Conservation (phyloP, 2,888 invertebrate species). For the Diarsia brunnea region DNA sequence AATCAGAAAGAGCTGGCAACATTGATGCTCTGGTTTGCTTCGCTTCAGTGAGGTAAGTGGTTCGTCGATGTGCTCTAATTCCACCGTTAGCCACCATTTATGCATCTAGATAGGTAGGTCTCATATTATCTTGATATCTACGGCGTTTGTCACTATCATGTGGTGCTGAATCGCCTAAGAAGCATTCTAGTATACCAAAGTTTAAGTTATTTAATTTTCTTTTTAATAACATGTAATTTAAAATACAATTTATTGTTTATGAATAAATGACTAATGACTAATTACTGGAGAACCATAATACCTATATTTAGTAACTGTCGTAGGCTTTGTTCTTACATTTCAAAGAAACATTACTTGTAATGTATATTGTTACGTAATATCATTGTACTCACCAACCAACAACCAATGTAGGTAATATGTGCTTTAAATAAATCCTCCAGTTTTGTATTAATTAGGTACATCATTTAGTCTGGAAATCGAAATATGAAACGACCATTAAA, state of each 20-base stretch:
- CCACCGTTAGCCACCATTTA: constrained; percentile 47
- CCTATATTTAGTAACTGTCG: not conserved
- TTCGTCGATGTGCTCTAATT: constrained; percentile 64
- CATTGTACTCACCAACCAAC: no score
- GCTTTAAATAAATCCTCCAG: not conserved
- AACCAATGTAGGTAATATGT: no score
- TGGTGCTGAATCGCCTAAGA: no score
- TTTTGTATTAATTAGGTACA: not conserved
- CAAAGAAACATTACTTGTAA: no score
- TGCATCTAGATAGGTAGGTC: constrained; percentile 34
- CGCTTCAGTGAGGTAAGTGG: constrained; percentile 60
- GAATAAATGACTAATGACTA: no score
- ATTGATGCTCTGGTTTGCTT: constrained; percentile 24
- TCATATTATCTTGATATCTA: constrained; percentile 4
- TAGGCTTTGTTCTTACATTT: not conserved
- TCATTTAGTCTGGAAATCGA: not conserved
- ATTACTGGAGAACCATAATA: not conserved
- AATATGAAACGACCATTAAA: not conserved
- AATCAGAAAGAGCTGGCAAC: constrained; percentile 35
- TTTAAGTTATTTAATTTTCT: no score
- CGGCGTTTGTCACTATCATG: not conserved
- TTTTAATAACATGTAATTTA: no score
- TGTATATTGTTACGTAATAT: no score
- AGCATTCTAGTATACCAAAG: no score
- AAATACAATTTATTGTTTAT: no score